phyloP scores from a whole-genome alignment of 2,797 vertebrate species.

The Limosa lapponica region DNA sequence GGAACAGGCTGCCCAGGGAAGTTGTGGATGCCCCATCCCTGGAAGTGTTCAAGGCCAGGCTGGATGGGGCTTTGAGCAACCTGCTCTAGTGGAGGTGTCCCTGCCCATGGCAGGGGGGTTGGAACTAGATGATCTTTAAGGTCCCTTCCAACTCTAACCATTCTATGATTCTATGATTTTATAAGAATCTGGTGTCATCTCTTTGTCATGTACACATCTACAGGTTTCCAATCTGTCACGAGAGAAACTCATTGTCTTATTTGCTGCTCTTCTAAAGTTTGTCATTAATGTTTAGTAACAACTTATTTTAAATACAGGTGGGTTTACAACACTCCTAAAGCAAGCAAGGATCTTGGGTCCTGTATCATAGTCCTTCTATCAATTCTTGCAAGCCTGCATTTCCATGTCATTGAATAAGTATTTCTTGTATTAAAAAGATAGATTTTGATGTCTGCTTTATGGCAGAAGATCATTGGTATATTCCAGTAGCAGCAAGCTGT shows the following conservation, averaged over 20 bases:
- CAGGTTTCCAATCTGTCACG: neutral
- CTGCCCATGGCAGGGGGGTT: no score
- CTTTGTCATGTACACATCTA: neutral
- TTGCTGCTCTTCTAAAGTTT: neutral
- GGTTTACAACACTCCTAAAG: neutral
- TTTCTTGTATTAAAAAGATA: neutral
- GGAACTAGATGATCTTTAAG: no score
- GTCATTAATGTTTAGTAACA: neutral
- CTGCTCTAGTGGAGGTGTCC: no score
- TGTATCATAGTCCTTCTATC: neutral
- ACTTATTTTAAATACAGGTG: neutral
- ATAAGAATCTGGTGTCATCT: neutral
- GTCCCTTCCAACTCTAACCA: no score
- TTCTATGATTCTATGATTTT: neutral
- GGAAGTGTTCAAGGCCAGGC: no score
- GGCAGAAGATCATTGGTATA: neutral
- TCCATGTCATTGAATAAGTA: neutral
- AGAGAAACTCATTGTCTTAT: neutral
- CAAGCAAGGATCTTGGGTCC: neutral
- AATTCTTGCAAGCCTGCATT: neutral
- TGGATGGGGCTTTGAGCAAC: no score
- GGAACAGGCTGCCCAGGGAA: no score
- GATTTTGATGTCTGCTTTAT: neutral
- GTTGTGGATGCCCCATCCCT: no score
- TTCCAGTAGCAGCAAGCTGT: neutral